These are phyloP conservation scores for Dryococelus australis DNA, from an alignment of 2,888 invertebrate genomes.

Conservation along the genomic window DNA sequence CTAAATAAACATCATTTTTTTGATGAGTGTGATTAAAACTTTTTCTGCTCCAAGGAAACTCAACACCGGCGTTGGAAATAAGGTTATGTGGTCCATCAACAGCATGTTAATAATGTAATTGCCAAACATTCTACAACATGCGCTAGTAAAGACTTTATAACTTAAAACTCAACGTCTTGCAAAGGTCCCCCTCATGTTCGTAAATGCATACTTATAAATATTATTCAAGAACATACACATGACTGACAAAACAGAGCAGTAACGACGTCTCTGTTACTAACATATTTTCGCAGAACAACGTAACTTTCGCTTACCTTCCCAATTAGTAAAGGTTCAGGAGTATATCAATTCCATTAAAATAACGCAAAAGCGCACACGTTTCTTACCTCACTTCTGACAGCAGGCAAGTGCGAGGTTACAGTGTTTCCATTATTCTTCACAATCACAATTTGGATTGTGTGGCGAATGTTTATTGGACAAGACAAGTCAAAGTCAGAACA, in stretches of 20 bases:
- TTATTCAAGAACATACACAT: not conserved
- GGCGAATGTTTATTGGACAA: constrained; percentile 16
- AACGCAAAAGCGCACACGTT: not conserved
- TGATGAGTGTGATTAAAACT: too few relatives aligned
- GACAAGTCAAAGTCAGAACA: not conserved
- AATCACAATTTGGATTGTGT: not conserved
- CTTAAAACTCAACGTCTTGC: not conserved
- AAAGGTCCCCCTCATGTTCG: not conserved
- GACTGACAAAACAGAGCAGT: not conserved
- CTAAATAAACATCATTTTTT: too few relatives aligned
- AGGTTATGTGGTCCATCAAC: not conserved
- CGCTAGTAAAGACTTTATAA: not conserved
- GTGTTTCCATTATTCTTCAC: not conserved
- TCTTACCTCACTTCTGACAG: not conserved
- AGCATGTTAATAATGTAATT: not conserved
- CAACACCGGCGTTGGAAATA: not conserved
- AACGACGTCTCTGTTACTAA: not conserved
- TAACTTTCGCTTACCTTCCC: not conserved
- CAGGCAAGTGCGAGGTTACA: not conserved
- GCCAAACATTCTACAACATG: not conserved
- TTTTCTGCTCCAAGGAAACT: too few relatives aligned
- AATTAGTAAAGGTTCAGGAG: not conserved
- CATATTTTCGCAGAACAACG: not conserved
- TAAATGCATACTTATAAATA: not conserved
- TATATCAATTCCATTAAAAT: not conserved